Evolutionary conservation across 2,888 invertebrate genomes (phyloP), one percentile per base, ranked within the genome.

Genomic region (Orgyia antiqua): DNA sequence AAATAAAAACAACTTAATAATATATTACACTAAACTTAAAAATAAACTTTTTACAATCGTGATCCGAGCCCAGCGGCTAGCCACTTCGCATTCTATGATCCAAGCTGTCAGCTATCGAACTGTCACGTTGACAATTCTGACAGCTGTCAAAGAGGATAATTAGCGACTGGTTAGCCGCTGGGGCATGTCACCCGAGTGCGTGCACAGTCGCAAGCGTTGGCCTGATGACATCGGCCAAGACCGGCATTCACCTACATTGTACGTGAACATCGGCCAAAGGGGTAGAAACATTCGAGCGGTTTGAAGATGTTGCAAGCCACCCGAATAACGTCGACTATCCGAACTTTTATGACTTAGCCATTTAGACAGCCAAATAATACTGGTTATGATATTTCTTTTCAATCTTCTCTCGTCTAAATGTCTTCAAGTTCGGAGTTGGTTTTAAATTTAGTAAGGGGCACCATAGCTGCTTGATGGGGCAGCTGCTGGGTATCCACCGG

Each of bases 391-490:
- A 39, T 10, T 23, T 19, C 15, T 41, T 45, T 35, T 41, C 39
- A 27, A 8, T 19, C 3, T 19, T 11, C 23, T 39, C 28, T 31
- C 24, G 33, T 43, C 53, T 50, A 56, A 54, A 43, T 42, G 37
- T 42, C 31, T 33, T 32, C 28, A 41, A 42, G 58, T 48, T 40
- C 51, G 53, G 56, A 48, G 42, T 28, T 27, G 10, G 40, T 36
- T 26, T 32, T 20, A 44, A 31, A 35, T 39, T 57, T 89, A 89
- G 86, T 73, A 89, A 18, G 90, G 43, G 5, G 88, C 90, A 65
- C 93, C 93, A 77, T 93, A 93, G 79, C 90, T 90, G 73, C 91
- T 87, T 58, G 90, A 88, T 43, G 91, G 91, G 42, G 87, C 76
- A 54, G 66, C 63, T 34, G 89, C 88, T 38, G 91, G 42, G 89